Evolutionary conservation across 2,888 invertebrate genomes (phyloP).

Genomic region (Tholera decimalis): DNA sequence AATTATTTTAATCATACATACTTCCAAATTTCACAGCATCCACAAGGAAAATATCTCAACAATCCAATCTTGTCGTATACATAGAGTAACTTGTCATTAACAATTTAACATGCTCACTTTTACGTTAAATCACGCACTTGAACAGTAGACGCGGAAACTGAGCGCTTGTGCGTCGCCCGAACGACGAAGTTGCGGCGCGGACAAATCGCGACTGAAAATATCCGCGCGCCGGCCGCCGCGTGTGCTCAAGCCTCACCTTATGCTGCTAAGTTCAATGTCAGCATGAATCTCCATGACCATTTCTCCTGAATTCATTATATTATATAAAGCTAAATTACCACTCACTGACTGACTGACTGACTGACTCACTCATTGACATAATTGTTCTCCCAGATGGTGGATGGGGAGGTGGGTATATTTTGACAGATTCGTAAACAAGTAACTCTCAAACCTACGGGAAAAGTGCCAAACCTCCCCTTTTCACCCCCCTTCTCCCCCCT

Average conservation of each 20-base stretch:
- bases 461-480: too few species aligned
- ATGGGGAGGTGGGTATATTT: too few species aligned
- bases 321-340: too few species aligned
- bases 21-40: constrained; percentile 45
- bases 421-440: too few species aligned
- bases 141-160: constrained; percentile 35
- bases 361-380: too few species aligned
- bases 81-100: constrained; percentile 16
- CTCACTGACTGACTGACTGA: too few species aligned
- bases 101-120: constrained; percentile 48
- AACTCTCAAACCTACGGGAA: too few species aligned
- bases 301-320: constrained; percentile 1
- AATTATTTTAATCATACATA: constrained; percentile 39
- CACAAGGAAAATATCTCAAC: constrained; percentile 23
- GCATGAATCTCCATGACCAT: constrained; percentile 35
- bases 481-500: too few species aligned
- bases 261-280: constrained; percentile 64
- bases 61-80: constrained; percentile 31
- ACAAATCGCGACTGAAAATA: constrained; percentile 66
- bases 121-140: constrained; percentile 44
- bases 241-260: constrained; percentile 44
- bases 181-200: constrained; percentile 62
- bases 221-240: constrained; percentile 43
- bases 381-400: too few species aligned
- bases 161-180: constrained; percentile 38